phyloP scores from a whole-genome alignment of 2,888 invertebrate species.

The Cantharis flavilabris region DNA sequence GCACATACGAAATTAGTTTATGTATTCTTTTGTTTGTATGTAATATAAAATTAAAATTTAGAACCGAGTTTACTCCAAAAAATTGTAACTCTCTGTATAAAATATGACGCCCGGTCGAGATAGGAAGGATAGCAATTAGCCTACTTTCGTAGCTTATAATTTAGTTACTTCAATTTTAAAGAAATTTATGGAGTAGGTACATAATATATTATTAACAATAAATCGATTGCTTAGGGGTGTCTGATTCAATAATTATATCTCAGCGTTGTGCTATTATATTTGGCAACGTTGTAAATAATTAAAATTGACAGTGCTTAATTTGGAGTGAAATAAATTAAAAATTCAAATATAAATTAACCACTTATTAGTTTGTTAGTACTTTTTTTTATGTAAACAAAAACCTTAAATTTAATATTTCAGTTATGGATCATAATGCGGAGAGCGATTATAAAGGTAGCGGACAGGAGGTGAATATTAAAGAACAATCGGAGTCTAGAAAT shows the following conservation, averaged over 20 bases:
- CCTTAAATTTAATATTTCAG: neutral
- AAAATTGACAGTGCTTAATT: neutral
- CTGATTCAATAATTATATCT: neutral
- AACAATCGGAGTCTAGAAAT: slow-evolving; percentile 47
- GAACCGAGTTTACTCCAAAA: neutral
- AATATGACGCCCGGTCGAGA: neutral
- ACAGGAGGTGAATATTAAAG: slow-evolving; percentile 49
- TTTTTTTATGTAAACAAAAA: neutral
- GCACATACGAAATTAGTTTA: too few species aligned
- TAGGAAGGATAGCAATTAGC: neutral
- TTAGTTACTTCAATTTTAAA: neutral
- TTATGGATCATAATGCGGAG: neutral
- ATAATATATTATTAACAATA: neutral
- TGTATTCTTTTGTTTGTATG: too few species aligned
- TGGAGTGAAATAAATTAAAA: neutral
- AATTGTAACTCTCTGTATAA: neutral
- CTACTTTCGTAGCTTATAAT: neutral
- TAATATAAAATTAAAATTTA: too few species aligned
- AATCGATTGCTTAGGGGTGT: neutral
- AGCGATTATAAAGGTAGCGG: slow-evolving; percentile 29
- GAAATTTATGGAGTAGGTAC: neutral
- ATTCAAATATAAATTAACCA: neutral
- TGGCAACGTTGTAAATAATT: neutral
- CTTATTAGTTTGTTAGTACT: neutral
- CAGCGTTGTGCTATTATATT: neutral